These are phyloP conservation scores for Daphoenositta chrysoptera DNA, from an alignment of 2,113 vertebrate species.

Conservation along the genomic window DNA sequence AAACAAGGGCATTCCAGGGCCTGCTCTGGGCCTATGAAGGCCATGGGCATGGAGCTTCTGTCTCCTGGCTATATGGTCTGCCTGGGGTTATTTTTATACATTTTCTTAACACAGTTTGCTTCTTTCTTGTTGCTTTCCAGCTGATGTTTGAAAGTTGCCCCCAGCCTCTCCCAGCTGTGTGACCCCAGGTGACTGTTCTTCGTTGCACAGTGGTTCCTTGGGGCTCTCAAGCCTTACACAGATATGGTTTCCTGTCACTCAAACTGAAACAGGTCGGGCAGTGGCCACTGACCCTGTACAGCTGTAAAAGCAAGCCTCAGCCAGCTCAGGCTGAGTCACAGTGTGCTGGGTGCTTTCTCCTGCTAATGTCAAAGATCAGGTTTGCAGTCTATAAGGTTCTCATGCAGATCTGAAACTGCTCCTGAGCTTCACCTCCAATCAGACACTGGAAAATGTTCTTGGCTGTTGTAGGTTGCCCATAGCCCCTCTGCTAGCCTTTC, in stretches of 20 bases:
- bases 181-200: not conserved
- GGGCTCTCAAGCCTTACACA: not conserved
- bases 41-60: not conserved
- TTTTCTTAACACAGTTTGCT: not conserved
- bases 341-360: not conserved
- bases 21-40: not conserved
- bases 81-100: not conserved
- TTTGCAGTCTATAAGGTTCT: not conserved
- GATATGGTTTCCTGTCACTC: rapidly evolving
- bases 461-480: not conserved
- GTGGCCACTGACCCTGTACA: not conserved
- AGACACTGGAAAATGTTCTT: not conserved
- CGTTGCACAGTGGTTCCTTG: not conserved
- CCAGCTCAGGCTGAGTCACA: not conserved
- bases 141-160: not conserved
- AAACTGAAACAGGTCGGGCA: not conserved
- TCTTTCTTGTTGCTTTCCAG: not conserved
- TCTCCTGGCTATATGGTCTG: not conserved
- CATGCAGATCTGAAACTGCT: not conserved
- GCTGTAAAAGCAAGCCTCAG: not conserved
- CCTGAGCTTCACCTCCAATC: not conserved
- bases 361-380: not conserved
- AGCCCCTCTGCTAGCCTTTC: not conserved
- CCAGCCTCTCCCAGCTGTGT: not conserved
- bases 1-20: not conserved